These are phyloP conservation scores for Amiota mariae DNA, from an alignment of 2,888 invertebrate species.

Conservation along the genomic window DNA sequence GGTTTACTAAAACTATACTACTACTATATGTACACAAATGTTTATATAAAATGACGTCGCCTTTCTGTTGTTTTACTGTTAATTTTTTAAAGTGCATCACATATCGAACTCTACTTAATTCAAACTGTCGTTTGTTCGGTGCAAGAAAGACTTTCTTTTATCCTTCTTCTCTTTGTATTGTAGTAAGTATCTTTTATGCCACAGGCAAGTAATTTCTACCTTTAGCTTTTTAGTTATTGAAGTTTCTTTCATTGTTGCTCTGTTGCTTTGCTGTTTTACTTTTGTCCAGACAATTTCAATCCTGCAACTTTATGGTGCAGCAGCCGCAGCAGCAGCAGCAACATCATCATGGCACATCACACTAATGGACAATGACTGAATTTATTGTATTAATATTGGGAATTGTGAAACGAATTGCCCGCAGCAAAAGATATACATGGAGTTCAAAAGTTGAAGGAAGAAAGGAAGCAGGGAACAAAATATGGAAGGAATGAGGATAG, in stretches of 20 bases:
- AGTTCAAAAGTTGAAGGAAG: background rate
- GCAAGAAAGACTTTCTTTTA: too few relatives aligned
- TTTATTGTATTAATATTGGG: conserved; percentile 59
- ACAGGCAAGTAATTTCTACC: conserved; percentile 46
- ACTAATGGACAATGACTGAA: conserved; percentile 56
- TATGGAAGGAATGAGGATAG: too few relatives aligned
- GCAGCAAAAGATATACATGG: background rate
- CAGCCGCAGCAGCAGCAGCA: conserved; percentile 33
- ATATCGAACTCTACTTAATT: background rate
- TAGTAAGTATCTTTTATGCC: too few relatives aligned
- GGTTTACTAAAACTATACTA: background rate
- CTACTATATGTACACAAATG: background rate
- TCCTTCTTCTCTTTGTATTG: too few relatives aligned
- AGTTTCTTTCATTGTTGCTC: conserved; percentile 31
- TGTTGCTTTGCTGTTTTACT: conserved; percentile 25
- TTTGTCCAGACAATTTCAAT: background rate
- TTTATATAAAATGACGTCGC: background rate
- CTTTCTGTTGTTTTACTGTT: conserved; percentile 6
- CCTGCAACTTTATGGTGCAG: conserved; percentile 55
- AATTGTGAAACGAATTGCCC: conserved; percentile 30
- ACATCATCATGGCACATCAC: too few relatives aligned
- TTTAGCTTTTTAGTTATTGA: background rate
- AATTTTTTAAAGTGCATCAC: conserved; percentile 19
- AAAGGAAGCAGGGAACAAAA: background rate
- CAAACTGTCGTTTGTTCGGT: background rate